phyloP scores from a whole-genome alignment of 2,113 vertebrate genomes.

The Eubucco bourcierii region DNA sequence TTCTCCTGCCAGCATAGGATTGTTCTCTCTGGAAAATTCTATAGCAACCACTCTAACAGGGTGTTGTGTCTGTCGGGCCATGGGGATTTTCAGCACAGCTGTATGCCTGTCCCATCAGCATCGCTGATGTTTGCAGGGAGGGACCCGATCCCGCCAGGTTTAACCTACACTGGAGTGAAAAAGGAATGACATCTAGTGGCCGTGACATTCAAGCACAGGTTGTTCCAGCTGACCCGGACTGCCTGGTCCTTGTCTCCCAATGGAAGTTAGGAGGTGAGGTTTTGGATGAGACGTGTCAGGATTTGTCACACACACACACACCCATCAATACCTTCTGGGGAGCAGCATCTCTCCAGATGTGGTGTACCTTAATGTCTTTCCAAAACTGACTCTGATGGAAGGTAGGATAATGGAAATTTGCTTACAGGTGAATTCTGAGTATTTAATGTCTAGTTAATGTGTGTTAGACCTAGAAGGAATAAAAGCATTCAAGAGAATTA shows the following conservation, averaged over 20 bases:
- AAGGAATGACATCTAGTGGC: conserved; percentile 71
- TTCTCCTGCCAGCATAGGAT: not conserved
- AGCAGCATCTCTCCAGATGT: not conserved
- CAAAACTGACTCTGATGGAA: not conserved
- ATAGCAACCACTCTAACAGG: no score
- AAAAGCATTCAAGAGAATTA: conserved; percentile 5
- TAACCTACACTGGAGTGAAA: conserved; percentile 35
- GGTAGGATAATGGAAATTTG: not conserved
- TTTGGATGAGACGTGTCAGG: not conserved
- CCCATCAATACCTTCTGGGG: not conserved
- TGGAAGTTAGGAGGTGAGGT: not conserved
- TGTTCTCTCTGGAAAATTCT: not conserved
- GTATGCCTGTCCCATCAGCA: not conserved
- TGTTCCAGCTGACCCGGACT: not conserved
- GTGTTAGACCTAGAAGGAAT: conserved; percentile 27
- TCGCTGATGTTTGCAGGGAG: rapidly evolving
- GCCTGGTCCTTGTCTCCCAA: not conserved
- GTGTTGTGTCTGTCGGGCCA: not conserved
- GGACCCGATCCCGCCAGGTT: not conserved
- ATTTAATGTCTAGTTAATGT: not conserved
- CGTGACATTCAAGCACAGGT: not conserved
- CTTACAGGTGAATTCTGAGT: conserved; percentile 1
- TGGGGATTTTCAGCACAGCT: not conserved
- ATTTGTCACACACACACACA: rapidly evolving
- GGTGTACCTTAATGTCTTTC: not conserved